Evolutionary conservation across 1,140 invertebrate genomes (phyloP).

Genomic region (Stenopsyche tienmushanensis): DNA sequence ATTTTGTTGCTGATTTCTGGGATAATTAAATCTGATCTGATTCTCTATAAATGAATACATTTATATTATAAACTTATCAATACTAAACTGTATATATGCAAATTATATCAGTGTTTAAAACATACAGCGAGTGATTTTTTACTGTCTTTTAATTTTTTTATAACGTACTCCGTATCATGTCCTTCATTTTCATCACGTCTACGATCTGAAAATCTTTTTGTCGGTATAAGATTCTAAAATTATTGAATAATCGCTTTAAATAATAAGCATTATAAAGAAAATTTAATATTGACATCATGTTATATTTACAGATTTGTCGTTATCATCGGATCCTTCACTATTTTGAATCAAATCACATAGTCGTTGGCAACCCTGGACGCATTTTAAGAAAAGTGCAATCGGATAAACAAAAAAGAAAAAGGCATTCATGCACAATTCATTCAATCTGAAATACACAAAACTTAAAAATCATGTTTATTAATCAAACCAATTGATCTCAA

Average conservation of each 20-base stretch:
- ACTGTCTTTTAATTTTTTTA: slow-evolving; percentile 11
- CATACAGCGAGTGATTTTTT: background rate
- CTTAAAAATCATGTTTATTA: background rate
- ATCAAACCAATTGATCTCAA: too few species aligned
- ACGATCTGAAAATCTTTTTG: background rate
- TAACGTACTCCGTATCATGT: slow-evolving; percentile 1
- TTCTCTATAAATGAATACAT: background rate
- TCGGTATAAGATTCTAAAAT: background rate
- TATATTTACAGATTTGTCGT: background rate
- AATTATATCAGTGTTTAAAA: background rate
- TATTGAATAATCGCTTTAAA: too few species aligned
- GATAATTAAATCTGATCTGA: background rate
- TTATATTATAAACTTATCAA: background rate
- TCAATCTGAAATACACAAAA: background rate
- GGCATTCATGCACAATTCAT: background rate
- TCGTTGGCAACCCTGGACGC: background rate
- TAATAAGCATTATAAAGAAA: too few species aligned
- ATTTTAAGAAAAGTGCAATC: background rate
- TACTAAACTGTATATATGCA: background rate
- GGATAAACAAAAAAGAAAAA: slow-evolving; percentile 12
- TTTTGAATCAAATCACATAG: background rate
- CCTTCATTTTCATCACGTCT: background rate
- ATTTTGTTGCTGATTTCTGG: too few species aligned
- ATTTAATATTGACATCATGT: too few species aligned
- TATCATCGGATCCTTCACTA: background rate